A percentile compares a stretch with the other conserved stretches of the same genome.
These are phyloP conservation scores for Dicerorhinus sumatrensis DNA, from an alignment of 2,113 vertebrate species.

Conservation along the genomic window DNA sequence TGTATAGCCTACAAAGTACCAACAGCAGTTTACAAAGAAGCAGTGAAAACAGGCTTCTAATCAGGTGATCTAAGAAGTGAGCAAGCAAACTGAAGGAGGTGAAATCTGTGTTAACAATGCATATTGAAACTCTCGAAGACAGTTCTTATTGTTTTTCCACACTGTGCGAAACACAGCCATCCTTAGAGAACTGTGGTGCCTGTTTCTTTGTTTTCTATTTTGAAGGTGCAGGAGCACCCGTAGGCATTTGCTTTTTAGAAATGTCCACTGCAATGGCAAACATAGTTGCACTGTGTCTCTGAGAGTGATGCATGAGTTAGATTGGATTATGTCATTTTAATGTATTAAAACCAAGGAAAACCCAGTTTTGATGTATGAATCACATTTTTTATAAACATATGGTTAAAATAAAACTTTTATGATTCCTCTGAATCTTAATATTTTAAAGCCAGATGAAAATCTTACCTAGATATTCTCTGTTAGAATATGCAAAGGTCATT, in stretches of 20 bases:
- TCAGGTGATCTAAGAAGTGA: slow-evolving; percentile 77
- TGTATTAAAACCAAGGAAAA: slow-evolving; percentile 77
- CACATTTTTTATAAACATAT: slow-evolving; percentile 79
- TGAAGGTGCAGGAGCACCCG: slow-evolving; percentile 76
- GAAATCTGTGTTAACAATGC: slow-evolving; percentile 71
- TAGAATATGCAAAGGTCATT: slow-evolving; percentile 78
- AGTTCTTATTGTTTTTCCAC: slow-evolving; percentile 70
- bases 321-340: slow-evolving; percentile 83
- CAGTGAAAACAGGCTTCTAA: slow-evolving; percentile 79
- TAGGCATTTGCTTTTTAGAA: slow-evolving; percentile 77
- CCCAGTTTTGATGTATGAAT: slow-evolving; percentile 74
- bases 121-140: slow-evolving; percentile 75
- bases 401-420: slow-evolving; percentile 84
- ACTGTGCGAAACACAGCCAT: slow-evolving; percentile 65
- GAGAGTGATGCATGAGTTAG: slow-evolving; percentile 75
- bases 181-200: slow-evolving; percentile 76
- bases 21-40: slow-evolving; percentile 82
- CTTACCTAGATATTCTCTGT: slow-evolving; percentile 76
- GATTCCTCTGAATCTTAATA: slow-evolving; percentile 79
- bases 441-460: slow-evolving; percentile 86
- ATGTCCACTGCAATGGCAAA: slow-evolving; percentile 70
- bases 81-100: slow-evolving; percentile 78
- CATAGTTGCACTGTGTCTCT: slow-evolving; percentile 70
- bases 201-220: slow-evolving; percentile 84
- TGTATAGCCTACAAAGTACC: slow-evolving; percentile 82